Percentiles rank a stretch among this genome's conserved stretches.
Conservation (phyloP, 2,888 invertebrate genomes). For the Mythimna pallens region DNA sequence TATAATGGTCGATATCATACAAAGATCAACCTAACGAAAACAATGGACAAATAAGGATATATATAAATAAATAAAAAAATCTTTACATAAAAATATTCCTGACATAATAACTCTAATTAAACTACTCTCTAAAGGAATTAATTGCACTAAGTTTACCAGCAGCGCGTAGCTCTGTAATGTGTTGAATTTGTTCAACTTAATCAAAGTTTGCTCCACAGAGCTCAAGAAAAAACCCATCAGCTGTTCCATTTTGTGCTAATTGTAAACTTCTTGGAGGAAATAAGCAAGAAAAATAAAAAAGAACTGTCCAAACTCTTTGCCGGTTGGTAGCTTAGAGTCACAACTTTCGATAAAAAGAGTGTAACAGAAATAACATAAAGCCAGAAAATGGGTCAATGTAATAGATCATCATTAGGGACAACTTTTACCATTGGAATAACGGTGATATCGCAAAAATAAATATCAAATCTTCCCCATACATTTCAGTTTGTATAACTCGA, state of each 20-base stretch:
- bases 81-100: too few species aligned
- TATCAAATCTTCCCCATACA: background rate
- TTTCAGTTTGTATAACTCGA: background rate
- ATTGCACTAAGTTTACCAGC: conserved; percentile 22
- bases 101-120: conserved; percentile 8
- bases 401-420: background rate
- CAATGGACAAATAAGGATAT: too few species aligned
- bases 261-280: conserved; percentile 22
- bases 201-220: conserved; percentile 40
- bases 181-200: conserved; percentile 48
- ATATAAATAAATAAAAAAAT: too few species aligned
- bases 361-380: background rate
- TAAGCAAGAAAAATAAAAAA: conserved; percentile 9
- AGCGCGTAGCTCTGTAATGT: conserved; percentile 29
- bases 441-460: background rate
- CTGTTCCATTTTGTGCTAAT: conserved; percentile 25
- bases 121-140: conserved; percentile 16
- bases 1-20: too few species aligned
- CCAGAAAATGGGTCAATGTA: background rate
- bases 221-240: conserved; percentile 36
- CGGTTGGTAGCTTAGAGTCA: background rate
- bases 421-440: background rate
- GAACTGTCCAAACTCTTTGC: conserved; percentile 3
- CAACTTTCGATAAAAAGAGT: background rate
- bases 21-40: too few species aligned